Evolutionary conservation across 2,797 vertebrate genomes (phyloP).

Genomic region (Malacoraja senta): DNA sequence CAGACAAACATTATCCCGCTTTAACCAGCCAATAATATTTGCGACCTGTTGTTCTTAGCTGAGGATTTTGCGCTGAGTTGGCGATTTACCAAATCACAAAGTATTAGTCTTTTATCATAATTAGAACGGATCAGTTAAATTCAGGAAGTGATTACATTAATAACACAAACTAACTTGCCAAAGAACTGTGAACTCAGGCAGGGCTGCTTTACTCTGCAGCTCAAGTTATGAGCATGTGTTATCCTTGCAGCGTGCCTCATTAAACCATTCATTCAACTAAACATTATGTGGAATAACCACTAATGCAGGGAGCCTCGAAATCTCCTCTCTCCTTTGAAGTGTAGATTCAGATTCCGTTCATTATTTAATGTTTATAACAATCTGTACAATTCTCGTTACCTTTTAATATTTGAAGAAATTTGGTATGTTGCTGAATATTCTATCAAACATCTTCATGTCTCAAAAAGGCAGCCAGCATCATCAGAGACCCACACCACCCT

Average conservation of each 20-base stretch:
- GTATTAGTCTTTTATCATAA: neutral
- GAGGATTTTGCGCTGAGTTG: neutral
- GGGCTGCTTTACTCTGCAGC: neutral
- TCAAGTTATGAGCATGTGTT: neutral
- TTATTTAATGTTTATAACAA: neutral
- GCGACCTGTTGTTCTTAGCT: neutral
- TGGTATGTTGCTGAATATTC: no score
- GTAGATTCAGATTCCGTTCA: neutral
- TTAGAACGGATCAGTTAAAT: constrained; percentile 19
- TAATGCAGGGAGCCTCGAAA: neutral
- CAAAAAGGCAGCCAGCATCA: no score
- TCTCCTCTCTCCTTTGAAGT: neutral
- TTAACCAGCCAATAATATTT: no score
- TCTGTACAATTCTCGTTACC: neutral
- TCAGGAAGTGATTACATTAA: constrained; percentile 16
- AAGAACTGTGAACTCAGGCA: neutral
- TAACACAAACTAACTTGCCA: neutral
- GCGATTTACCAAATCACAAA: neutral
- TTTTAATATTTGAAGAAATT: neutral
- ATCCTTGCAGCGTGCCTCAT: neutral
- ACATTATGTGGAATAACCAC: neutral
- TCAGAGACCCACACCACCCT: no score
- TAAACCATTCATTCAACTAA: constrained; percentile 12
- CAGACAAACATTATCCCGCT: no score
- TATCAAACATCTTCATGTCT: no score